Evolutionary conservation across 1,140 invertebrate genomes (phyloP), one percentile per base, ranked within the genome.

Genomic region (Pseudomyrmex dendroicus): DNA sequence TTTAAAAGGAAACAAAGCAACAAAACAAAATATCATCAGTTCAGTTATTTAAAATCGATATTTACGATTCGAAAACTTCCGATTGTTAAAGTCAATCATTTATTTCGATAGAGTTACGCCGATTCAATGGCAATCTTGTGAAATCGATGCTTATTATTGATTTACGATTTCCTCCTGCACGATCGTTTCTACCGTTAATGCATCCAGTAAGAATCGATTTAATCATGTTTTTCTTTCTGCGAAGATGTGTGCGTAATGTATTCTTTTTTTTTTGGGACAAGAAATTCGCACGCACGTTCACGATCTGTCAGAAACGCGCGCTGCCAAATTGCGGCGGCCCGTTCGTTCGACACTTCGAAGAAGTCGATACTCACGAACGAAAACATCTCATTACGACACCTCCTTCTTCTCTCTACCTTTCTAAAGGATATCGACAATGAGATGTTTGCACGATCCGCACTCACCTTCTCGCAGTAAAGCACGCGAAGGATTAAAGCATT

Each of bases 31-130:
- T 74, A 80, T 83, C 70, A 61, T 59, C 67, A 67, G 62, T 85
- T 63, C 35, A 54, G 35, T 35, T 59, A 78, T 82, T 88, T 88
- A 88, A 88, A 83, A 87, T 46, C 48, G 73, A 85, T 73, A 61
- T 88, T 88, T 85, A 85, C 73, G 86, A 78, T 50, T 73, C 67
- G 67, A 56, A 72, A 83, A 62, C 80, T 70, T 50, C 73, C 25
- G 66, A 59, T 83, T 88, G 88, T 88, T 83, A 85, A 88, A 62
- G 87, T 17, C 62, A 20, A 59, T 70, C 73, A 59, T 85, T 88
- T 85, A 78, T 87, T 35, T 52, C 48, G 17, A 68, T 54, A 56
- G 20, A 7, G 10, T n/a, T 17, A 25, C 12, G 15, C 54, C 44
- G 3, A 59, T 78, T 78, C 54, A 20, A 2, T 12, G 15, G 35